Percentiles rank a stretch among this genome's conserved stretches.
Evolutionary conservation across 2,888 invertebrate species (phyloP).

Genomic region (Chouioia cunea): DNA sequence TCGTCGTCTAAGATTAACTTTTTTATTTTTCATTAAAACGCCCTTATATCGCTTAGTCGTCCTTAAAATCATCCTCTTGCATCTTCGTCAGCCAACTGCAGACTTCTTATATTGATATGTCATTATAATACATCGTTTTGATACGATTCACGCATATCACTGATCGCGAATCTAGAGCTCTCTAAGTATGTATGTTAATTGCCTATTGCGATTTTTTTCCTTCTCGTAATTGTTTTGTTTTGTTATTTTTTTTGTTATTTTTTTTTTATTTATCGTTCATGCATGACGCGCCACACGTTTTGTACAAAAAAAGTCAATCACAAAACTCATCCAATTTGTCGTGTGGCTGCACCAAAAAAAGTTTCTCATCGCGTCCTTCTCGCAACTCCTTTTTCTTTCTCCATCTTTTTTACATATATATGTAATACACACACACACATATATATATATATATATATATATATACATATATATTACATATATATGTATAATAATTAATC

Average conservation of each 20-base stretch:
- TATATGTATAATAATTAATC: background rate
- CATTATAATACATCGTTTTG: conserved; percentile 47
- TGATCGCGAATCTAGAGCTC: conserved; percentile 32
- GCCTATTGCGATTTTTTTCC: conserved; percentile 20
- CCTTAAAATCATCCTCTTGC: background rate
- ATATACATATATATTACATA: too few species aligned
- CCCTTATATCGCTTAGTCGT: background rate
- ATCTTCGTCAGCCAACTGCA: conserved; percentile 34
- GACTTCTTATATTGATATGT: conserved; percentile 47
- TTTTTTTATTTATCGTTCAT: conserved; percentile 33
- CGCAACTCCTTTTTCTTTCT: background rate
- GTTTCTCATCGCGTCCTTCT: background rate
- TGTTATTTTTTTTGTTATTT: conserved; percentile 9
- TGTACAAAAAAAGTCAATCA: background rate
- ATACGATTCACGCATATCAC: conserved; percentile 46
- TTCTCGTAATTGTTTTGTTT: conserved; percentile 24
- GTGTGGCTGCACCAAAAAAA: background rate
- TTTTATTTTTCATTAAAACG: background rate
- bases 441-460: too few species aligned
- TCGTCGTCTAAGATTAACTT: conserved; percentile 46
- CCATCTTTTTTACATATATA: conserved; percentile 1
- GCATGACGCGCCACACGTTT: conserved; percentile 8
- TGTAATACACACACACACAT: too few species aligned
- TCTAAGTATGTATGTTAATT: conserved; percentile 11
- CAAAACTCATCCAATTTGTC: background rate